phyloP scores from a whole-genome alignment of 2,113 vertebrate species.

The Brienomyrus longianalis region DNA sequence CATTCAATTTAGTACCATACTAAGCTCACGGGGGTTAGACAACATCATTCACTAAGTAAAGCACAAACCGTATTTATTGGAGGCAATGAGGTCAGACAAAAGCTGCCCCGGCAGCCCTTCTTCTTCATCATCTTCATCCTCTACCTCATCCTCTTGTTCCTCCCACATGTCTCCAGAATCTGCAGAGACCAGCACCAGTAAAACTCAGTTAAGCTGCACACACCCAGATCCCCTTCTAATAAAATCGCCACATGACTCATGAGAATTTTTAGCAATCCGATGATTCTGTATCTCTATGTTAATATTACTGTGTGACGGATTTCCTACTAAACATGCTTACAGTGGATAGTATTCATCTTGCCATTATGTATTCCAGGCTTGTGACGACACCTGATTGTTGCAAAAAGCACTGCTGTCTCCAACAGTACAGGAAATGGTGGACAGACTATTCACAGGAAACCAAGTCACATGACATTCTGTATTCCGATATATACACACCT shows the following conservation, averaged over 20 bases:
- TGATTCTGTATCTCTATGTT: not conserved
- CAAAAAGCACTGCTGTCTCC: not conserved
- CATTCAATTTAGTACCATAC: not conserved
- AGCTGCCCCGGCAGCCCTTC: conserved; percentile 86
- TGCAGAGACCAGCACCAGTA: conserved; percentile 28
- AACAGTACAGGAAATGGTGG: not conserved
- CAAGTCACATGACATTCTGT: not conserved
- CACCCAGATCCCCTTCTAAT: not conserved
- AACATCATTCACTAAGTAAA: not conserved
- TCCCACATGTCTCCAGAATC: conserved; percentile 95
- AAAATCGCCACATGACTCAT: not conserved
- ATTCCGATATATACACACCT: not conserved
- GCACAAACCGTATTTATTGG: conserved; percentile 83
- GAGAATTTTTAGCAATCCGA: not conserved
- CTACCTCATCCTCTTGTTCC: conserved; percentile 74
- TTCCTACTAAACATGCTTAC: not conserved
- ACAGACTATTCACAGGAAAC: not conserved
- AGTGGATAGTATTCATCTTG: not conserved
- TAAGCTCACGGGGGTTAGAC: not conserved
- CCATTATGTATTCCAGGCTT: not conserved
- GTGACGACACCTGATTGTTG: not conserved
- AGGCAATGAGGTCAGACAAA: conserved; percentile 87
- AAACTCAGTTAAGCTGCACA: not conserved
- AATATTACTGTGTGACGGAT: not conserved
- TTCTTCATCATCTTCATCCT: conserved; percentile 79